A percentile compares a stretch with the other conserved stretches of the same genome.
Evolutionary conservation across 2,888 invertebrate genomes (phyloP).

Genomic region (Drosophila demipolita): DNA sequence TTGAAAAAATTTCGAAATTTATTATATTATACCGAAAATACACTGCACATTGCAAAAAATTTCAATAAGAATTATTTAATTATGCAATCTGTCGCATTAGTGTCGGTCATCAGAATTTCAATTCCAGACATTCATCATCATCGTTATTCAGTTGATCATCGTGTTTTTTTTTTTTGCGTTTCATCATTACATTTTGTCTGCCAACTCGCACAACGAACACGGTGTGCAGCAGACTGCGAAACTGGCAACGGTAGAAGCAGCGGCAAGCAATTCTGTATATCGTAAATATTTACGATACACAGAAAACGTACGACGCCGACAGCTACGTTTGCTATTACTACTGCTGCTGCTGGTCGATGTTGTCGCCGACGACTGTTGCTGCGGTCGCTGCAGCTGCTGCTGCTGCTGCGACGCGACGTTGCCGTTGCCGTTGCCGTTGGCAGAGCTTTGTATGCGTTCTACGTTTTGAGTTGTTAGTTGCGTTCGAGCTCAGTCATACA

Average conservation of each 20-base stretch:
- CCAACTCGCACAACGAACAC: constrained; percentile 41
- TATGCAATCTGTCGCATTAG: constrained; percentile 59
- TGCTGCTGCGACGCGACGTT: constrained; percentile 11
- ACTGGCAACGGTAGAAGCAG: constrained; percentile 21
- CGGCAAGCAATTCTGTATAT: constrained; percentile 30
- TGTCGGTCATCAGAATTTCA: neutral
- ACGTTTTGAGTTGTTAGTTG: constrained; percentile 73
- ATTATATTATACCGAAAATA: neutral
- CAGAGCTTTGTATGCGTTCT: constrained; percentile 52
- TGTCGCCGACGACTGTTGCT: constrained; percentile 27
- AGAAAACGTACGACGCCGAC: constrained; percentile 14
- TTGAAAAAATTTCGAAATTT: neutral
- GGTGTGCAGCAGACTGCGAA: constrained; percentile 52
- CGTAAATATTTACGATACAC: constrained; percentile 51
- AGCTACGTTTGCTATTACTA: constrained; percentile 7
- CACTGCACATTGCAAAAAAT: neutral
- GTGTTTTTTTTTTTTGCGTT: constrained; percentile 10
- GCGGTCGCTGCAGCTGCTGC: constrained; percentile 14
- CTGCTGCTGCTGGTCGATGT: neutral
- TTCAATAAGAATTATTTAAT: constrained; percentile 27
- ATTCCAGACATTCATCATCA: constrained; percentile 17
- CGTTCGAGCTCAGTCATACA: constrained; percentile 82
- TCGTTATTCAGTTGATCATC: constrained; percentile 35
- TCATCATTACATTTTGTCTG: constrained; percentile 37
- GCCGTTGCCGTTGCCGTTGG: constrained; percentile 18